Conservation (phyloP, 2,888 invertebrate genomes). For the Podotricha telesiphe region DNA sequence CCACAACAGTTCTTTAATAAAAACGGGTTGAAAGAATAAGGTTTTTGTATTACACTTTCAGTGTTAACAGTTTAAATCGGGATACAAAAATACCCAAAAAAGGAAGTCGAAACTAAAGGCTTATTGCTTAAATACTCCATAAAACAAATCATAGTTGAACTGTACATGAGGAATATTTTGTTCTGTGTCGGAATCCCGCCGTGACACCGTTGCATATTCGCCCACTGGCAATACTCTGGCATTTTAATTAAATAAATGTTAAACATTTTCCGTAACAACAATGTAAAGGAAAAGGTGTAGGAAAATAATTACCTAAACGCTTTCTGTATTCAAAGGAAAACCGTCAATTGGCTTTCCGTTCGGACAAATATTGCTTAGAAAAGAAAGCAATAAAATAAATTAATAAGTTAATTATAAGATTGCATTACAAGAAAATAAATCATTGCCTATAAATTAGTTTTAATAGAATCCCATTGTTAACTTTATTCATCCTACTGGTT, state of each 20-base stretch:
- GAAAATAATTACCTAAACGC: neutral
- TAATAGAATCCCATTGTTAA: neutral
- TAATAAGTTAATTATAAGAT: conserved; percentile 1
- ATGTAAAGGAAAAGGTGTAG: neutral
- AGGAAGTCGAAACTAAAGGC: too few relatives aligned
- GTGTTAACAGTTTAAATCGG: neutral
- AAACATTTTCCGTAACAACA: conserved; percentile 7
- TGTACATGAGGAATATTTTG: neutral
- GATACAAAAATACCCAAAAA: neutral
- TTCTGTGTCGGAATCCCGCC: neutral
- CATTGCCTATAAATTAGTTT: neutral
- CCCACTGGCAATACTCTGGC: neutral
- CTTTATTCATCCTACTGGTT: too few relatives aligned
- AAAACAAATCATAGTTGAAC: neutral
- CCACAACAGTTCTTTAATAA: neutral
- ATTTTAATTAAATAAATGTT: neutral
- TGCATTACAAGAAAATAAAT: too few relatives aligned
- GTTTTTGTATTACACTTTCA: neutral
- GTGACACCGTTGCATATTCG: neutral
- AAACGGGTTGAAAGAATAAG: neutral
- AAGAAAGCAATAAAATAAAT: conserved; percentile 8
- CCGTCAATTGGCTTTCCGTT: conserved; percentile 4
- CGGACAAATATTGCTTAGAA: neutral
- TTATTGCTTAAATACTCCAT: too few relatives aligned
- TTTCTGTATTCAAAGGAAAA: conserved; percentile 1